A percentile compares a stretch with the other conserved stretches of the same genome.
phyloP scores from a whole-genome alignment of 1,140 invertebrate genomes.

The Drosophila jambulina region DNA sequence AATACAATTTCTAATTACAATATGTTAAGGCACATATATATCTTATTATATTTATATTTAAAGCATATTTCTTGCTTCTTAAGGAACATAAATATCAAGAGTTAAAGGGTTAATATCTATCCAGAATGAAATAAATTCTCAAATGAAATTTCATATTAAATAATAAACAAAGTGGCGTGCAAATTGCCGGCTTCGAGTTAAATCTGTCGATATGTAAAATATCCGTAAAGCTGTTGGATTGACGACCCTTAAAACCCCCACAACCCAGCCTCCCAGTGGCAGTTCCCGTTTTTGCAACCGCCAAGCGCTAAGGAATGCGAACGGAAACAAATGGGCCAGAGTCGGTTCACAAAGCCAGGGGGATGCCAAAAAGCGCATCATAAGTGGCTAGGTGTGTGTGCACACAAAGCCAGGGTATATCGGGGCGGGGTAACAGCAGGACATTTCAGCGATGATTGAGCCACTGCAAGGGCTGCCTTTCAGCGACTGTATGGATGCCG shows the following conservation, averaged over 20 bases:
- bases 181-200: not conserved
- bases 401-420: not conserved
- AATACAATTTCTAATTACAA: no score
- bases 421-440: not conserved
- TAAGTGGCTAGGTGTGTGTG: slow-evolving; percentile 10
- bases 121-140: not conserved
- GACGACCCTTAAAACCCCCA: not conserved
- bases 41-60: no score
- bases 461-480: slow-evolving; percentile 22
- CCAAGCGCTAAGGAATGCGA: slow-evolving; percentile 29
- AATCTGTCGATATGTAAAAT: slow-evolving; percentile 4
- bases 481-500: slow-evolving; percentile 9
- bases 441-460: slow-evolving; percentile 36
- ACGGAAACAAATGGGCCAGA: slow-evolving; percentile 21
- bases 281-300: not conserved
- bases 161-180: not conserved
- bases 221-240: slow-evolving; percentile 9
- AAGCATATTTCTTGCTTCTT: not conserved
- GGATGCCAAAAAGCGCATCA: slow-evolving; percentile 31
- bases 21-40: no score
- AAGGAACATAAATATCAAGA: not conserved
- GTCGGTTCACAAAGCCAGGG: slow-evolving; percentile 27
- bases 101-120: no score
- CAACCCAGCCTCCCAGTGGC: slow-evolving; percentile 11
- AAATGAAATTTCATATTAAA: not conserved